A percentile compares a stretch with the other conserved stretches of the same genome.
Conservation (phyloP, 2,113 vertebrate genomes). For the Nothobranchius kuhntae region DNA sequence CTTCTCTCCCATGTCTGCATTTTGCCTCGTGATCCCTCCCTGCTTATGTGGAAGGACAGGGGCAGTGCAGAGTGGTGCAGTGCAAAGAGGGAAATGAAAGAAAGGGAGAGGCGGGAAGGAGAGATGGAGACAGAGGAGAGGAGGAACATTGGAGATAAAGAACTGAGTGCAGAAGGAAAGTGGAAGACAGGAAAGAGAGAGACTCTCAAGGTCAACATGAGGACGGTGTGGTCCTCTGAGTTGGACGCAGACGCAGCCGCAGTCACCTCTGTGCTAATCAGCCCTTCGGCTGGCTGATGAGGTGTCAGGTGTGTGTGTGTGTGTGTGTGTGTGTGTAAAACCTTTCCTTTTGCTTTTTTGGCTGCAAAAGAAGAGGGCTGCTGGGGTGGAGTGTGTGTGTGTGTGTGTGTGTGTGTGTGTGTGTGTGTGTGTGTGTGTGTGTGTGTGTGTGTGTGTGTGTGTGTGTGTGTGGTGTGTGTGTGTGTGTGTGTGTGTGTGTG, state of each 20-base stretch:
- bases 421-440: too few species aligned
- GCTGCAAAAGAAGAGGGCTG: slow-evolving; percentile 68
- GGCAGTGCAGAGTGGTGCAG: slow-evolving; percentile 70
- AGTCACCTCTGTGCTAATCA: slow-evolving; percentile 77
- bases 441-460: too few species aligned
- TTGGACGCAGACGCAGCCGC: slow-evolving; percentile 63
- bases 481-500: too few species aligned
- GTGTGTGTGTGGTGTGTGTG: too few species aligned
- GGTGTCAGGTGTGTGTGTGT: slow-evolving; percentile 64
- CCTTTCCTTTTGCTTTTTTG: slow-evolving; percentile 68
- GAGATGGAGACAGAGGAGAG: slow-evolving; percentile 29
- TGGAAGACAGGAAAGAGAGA: slow-evolving; percentile 10
- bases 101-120: slow-evolving; percentile 17
- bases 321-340: slow-evolving; percentile 37
- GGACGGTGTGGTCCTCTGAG: slow-evolving; percentile 69
- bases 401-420: slow-evolving; percentile 13
- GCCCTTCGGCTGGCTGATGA: slow-evolving; percentile 71
- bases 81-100: slow-evolving; percentile 48
- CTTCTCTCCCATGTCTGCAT: slow-evolving; percentile 65
- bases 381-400: slow-evolving; percentile 54
- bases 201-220: slow-evolving; percentile 73
- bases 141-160: slow-evolving; percentile 36
- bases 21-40: slow-evolving; percentile 74
- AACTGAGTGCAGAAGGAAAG: slow-evolving; percentile 23
- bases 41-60: slow-evolving; percentile 70